These are phyloP conservation scores for Machimus atricapillus DNA, from an alignment of 2,888 invertebrate genomes.

Conservation along the genomic window DNA sequence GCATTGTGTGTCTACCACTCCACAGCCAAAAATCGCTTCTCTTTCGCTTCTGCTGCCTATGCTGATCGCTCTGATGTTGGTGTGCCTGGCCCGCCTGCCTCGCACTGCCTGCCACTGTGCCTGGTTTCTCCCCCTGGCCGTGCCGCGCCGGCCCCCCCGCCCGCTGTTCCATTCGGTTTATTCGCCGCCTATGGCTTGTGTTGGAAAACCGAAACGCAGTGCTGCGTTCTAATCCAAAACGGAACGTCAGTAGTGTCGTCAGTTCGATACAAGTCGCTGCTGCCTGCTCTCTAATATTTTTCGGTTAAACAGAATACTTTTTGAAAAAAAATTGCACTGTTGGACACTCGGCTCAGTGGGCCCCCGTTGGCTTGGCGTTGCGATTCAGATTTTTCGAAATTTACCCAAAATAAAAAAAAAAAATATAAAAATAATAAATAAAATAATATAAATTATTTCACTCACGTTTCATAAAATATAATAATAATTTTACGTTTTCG, in stretches of 20 bases:
- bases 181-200: conserved; percentile 29
- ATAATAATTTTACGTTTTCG: not conserved
- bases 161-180: conserved; percentile 35
- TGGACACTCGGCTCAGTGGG: not conserved
- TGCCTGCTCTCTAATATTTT: conserved; percentile 52
- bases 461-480: not conserved
- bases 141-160: not conserved
- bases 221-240: conserved; percentile 49
- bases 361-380: not conserved
- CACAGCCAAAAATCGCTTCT: conserved; percentile 26
- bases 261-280: conserved; percentile 54
- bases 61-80: not conserved
- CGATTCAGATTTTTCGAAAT: not conserved
- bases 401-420: not conserved
- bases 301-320: conserved; percentile 48
- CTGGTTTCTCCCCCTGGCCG: not conserved
- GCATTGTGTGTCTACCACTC: not conserved
- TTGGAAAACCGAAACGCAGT: conserved; percentile 47
- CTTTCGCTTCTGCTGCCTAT: conserved; percentile 38
- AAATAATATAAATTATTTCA: not conserved
- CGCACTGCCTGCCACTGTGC: conserved; percentile 23
- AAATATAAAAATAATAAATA: not conserved
- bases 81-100: conserved; percentile 21
- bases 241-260: conserved; percentile 53
- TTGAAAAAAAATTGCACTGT: conserved; percentile 21